phyloP scores from a whole-genome alignment of 2,797 vertebrate species.

The Rhyacichthys aspro region DNA sequence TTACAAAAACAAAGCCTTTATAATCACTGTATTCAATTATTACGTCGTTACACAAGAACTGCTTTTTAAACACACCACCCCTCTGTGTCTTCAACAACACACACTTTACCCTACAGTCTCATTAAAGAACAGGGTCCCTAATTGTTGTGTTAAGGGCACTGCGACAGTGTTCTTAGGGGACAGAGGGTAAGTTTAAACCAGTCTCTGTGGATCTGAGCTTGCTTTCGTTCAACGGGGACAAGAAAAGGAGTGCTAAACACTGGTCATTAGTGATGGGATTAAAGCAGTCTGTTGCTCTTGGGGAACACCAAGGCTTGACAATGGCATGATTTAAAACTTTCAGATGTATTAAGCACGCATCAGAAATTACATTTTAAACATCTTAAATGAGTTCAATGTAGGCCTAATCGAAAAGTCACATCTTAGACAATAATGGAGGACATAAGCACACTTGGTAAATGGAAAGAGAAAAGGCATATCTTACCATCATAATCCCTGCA shows the following conservation, averaged over 20 bases:
- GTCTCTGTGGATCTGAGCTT: slow-evolving; percentile 32
- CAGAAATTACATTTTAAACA: not conserved
- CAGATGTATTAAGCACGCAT: not conserved
- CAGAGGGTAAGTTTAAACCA: slow-evolving; percentile 64
- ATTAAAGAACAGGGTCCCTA: slow-evolving; percentile 56
- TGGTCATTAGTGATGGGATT: slow-evolving; percentile 72
- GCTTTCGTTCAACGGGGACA: slow-evolving; percentile 34
- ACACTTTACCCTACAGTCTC: slow-evolving; percentile 58
- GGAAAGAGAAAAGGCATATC: slow-evolving; percentile 6
- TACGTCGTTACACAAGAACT: too few relatives aligned
- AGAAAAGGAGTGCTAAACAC: slow-evolving; percentile 45
- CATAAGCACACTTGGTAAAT: not conserved
- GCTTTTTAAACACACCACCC: too few relatives aligned
- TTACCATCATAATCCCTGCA: slow-evolving; percentile 98
- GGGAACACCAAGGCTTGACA: slow-evolving; percentile 11
- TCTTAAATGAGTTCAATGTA: too few relatives aligned
- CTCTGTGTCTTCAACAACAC: too few relatives aligned
- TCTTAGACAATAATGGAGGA: too few relatives aligned
- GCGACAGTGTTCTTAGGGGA: slow-evolving; percentile 58
- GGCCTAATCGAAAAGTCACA: too few relatives aligned
- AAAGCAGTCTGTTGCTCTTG: slow-evolving; percentile 48
- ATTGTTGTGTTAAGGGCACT: slow-evolving; percentile 40
- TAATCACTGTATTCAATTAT: too few relatives aligned
- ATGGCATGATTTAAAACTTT: not conserved
- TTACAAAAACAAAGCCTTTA: too few relatives aligned